Evolutionary conservation across 1,140 invertebrate species (phyloP).

Genomic region (Diachasmimorpha longicaudata): DNA sequence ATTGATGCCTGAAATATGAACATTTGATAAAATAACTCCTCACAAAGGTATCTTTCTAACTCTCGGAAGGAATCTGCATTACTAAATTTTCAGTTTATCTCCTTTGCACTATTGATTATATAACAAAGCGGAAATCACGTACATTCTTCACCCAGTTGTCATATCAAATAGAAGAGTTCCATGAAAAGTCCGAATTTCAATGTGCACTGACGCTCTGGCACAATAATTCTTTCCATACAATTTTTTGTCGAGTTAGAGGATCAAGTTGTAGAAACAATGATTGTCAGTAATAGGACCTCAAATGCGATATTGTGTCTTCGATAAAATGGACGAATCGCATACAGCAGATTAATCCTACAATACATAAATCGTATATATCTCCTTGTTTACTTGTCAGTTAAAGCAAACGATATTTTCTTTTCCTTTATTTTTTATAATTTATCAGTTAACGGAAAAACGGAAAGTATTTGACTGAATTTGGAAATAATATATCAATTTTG

Average conservation of each 20-base stretch:
- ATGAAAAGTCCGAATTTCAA: too few species aligned
- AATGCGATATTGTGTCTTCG: background rate
- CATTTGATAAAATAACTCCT: too few species aligned
- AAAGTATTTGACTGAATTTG: constrained; percentile 4
- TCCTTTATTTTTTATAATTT: background rate
- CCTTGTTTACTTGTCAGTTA: background rate
- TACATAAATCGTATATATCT: background rate
- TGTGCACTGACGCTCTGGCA: background rate
- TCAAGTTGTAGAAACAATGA: background rate
- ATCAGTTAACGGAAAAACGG: background rate
- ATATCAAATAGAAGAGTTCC: too few species aligned
- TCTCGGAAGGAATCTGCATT: too few species aligned
- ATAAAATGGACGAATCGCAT: background rate
- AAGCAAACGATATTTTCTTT: background rate
- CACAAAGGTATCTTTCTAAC: too few species aligned
- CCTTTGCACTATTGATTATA: too few species aligned
- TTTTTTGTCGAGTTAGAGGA: background rate
- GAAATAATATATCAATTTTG: background rate
- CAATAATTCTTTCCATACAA: background rate
- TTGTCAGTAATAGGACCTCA: background rate
- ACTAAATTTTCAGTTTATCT: too few species aligned
- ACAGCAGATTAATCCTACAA: background rate
- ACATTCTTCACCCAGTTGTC: too few species aligned
- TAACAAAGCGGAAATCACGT: too few species aligned
- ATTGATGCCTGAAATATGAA: too few species aligned